Conservation (phyloP, 1,140 invertebrate species). For the Microplitis mediator region DNA sequence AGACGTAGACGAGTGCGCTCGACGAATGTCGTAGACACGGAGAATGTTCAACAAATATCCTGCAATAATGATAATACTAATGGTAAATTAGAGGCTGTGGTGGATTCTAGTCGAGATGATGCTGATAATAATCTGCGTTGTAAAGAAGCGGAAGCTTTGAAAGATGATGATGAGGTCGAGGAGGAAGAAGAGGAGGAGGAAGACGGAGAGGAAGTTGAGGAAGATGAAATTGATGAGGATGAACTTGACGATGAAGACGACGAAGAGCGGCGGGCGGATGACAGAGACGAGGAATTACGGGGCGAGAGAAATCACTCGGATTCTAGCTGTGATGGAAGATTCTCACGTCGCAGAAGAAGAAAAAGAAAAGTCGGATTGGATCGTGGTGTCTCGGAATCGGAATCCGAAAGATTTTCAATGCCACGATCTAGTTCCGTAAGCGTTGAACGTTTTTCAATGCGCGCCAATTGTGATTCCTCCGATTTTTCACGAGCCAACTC, state of each 20-base stretch:
- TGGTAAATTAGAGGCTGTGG: not conserved
- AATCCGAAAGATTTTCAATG: constrained; percentile 56
- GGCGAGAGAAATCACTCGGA: constrained; percentile 35
- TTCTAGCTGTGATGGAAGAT: constrained; percentile 56
- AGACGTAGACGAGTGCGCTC: constrained; percentile 4
- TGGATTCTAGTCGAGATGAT: not conserved
- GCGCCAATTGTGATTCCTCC: constrained; percentile 58
- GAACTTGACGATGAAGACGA: constrained; percentile 56
- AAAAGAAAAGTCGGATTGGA: constrained; percentile 19
- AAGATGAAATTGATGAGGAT: constrained; percentile 13
- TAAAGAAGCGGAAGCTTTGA: not conserved
- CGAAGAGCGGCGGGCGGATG: constrained; percentile 55
- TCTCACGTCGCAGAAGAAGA: constrained; percentile 47
- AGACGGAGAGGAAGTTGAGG: constrained; percentile 7
- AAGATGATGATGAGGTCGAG: constrained; percentile 4
- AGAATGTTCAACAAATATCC: constrained; percentile 33
- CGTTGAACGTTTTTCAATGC: constrained; percentile 58
- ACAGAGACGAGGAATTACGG: constrained; percentile 26
- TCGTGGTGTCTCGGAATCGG: constrained; percentile 40
- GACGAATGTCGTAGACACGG: constrained; percentile 32
- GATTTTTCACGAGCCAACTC: constrained; percentile 60
- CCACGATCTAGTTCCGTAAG: constrained; percentile 57
- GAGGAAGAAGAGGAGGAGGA: constrained; percentile 25
- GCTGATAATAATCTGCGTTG: constrained; percentile 8
- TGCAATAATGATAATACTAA: too few species aligned